Percentiles rank a stretch among this genome's conserved stretches.
Conservation (phyloP, 2,797 vertebrate genomes). For the Luscinia megarhynchos region DNA sequence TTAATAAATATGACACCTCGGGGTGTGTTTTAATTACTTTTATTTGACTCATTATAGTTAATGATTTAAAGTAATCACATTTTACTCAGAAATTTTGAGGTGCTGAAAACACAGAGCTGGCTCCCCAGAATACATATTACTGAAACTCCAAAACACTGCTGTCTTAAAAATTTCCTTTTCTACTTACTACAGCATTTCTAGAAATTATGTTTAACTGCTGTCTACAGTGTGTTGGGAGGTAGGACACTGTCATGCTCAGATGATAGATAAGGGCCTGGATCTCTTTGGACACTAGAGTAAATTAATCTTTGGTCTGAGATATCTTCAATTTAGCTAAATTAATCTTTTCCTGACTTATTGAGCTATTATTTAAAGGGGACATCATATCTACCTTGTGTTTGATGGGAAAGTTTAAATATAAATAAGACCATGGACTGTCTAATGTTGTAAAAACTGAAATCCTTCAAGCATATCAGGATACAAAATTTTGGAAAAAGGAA, state of each 20-base stretch:
- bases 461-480: background rate
- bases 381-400: background rate
- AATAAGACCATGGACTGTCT: background rate
- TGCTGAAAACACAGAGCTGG: background rate
- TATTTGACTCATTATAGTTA: background rate
- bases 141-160: background rate
- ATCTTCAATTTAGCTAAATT: background rate
- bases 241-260: background rate
- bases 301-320: background rate
- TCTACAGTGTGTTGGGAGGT: background rate
- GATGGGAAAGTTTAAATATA: background rate
- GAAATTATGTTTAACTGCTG: background rate
- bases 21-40: background rate
- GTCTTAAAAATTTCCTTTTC: background rate
- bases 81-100: background rate
- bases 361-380: background rate
- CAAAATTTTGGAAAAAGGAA: background rate
- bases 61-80: background rate
- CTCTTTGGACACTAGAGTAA: background rate
- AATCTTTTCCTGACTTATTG: background rate
- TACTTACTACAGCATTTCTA: background rate
- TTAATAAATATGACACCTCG: background rate
- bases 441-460: background rate
- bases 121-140: background rate
- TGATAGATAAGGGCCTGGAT: background rate